Conservation (phyloP, 2,113 vertebrate species). For the Platysteira castanea region DNA sequence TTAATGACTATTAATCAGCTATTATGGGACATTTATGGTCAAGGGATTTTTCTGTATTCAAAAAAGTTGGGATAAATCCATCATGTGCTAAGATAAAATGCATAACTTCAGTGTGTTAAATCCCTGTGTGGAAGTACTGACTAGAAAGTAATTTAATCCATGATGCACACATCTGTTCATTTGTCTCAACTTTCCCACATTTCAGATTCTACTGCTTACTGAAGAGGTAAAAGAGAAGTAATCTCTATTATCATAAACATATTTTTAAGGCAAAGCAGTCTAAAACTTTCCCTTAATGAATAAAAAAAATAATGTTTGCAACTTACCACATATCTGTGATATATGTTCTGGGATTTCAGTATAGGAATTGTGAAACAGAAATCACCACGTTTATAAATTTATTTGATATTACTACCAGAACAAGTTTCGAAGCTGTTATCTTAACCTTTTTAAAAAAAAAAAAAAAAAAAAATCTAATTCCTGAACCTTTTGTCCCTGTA, state of each 20-base stretch:
- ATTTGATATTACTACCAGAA: not conserved
- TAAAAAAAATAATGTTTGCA: not conserved
- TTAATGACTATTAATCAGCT: not conserved
- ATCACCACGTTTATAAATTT: not conserved
- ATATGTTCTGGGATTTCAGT: not conserved
- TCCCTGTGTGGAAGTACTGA: not conserved
- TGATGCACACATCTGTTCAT: rapidly evolving
- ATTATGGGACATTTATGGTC: not conserved
- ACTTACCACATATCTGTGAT: not conserved
- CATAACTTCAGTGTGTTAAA: not conserved
- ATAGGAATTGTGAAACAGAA: not conserved
- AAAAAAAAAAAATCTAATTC: not conserved
- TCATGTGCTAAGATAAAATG: not conserved
- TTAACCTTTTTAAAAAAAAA: not conserved
- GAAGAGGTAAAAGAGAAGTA: not conserved
- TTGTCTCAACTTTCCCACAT: not conserved
- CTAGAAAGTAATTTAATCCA: not conserved
- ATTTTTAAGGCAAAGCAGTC: not conserved
- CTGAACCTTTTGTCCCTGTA: not conserved
- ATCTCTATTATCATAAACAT: not conserved
- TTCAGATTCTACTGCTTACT: not conserved
- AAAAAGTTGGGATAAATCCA: not conserved
- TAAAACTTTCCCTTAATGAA: not conserved
- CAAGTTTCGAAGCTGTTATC: not conserved
- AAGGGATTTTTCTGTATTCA: not conserved